phyloP scores from a whole-genome alignment of 2,888 invertebrate species.

The Pseudolycoriella hygida region DNA sequence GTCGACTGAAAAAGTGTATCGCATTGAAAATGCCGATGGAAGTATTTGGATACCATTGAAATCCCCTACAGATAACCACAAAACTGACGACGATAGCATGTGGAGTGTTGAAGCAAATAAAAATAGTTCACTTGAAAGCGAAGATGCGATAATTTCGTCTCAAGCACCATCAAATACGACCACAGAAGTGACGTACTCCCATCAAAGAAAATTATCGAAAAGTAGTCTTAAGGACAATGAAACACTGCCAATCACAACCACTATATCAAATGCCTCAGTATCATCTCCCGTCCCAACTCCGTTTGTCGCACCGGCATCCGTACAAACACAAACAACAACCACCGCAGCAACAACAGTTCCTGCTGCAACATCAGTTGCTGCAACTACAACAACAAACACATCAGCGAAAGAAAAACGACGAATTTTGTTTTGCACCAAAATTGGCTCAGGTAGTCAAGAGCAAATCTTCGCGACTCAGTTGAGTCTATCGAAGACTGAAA shows the following conservation, averaged over 20 bases:
- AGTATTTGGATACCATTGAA: slow-evolving; percentile 38
- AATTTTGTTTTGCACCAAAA: slow-evolving; percentile 45
- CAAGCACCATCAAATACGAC: slow-evolving; percentile 4
- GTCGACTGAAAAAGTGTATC: slow-evolving; percentile 12
- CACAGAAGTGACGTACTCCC: neutral
- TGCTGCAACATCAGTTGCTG: neutral
- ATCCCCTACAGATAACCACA: slow-evolving; percentile 29
- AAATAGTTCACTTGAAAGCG: slow-evolving; percentile 31
- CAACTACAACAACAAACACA: slow-evolving; percentile 14
- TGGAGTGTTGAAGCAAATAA: slow-evolving; percentile 26
- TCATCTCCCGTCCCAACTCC: neutral
- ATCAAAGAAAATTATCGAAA: slow-evolving; percentile 9
- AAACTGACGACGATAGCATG: slow-evolving; percentile 8
- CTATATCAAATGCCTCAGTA: neutral
- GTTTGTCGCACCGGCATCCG: neutral
- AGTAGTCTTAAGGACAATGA: slow-evolving; percentile 14
- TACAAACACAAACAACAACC: slow-evolving; percentile 1
- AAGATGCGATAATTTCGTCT: slow-evolving; percentile 31
- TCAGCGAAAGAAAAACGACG: slow-evolving; percentile 28
- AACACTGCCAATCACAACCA: slow-evolving; percentile 6
- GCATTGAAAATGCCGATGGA: slow-evolving; percentile 32
- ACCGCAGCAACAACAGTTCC: slow-evolving; percentile 14
- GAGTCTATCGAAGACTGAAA: slow-evolving; percentile 44
- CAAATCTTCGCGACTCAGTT: slow-evolving; percentile 49
- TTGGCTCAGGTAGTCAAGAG: slow-evolving; percentile 43